Evolutionary conservation across 2,888 invertebrate genomes (phyloP), one percentile per base, ranked within the genome.

Genomic region (Drosophila lutescens): DNA sequence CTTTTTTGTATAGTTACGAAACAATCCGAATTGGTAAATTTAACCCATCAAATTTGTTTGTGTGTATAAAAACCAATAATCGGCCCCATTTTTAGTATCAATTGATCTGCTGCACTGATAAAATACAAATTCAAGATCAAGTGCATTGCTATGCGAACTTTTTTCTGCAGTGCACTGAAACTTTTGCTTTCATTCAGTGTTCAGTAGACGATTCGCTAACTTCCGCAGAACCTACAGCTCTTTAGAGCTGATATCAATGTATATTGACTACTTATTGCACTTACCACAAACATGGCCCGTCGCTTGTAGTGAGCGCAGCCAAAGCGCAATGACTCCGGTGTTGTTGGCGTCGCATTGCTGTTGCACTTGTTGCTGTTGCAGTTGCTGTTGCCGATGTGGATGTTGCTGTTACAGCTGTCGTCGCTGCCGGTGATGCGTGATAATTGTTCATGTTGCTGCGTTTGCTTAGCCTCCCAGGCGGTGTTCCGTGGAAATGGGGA

Each of bases 251-350:
- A 47, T 32, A 47, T 10, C 6, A 6, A 2, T 47, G 30, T 1
- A 12, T 15, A n/a, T 17, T 5, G 26, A 17, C 12, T 12, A 4
- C 12, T n/a, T 9, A 17, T 40, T 34, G 12, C 50, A 93, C 95
- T 94, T 93, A 97, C 97, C 93, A 97, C 96, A 93, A 97, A 96
- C 93, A 96, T 96, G 53, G 96, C 96, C 91, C 96, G 95, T 87
- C 97, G 94, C 91, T 96, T 96, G 90, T 97, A 97, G 93, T 97
- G 97, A 80, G 95, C 94, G 92, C 97, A 97, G 66, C 97, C 97
- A 41, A 90, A 90, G 44, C 89, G 85, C 69, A 87, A 66, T 67
- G 86, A 78, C 54, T 83, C 84, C 55, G 83, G 71, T 49, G 88
- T 83, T 20, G 66, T 70, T 44, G 81, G 62, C 41, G 55, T 20